These are phyloP conservation scores for Cheilosia impressa DNA, from an alignment of 2,888 invertebrate genomes.

Conservation along the genomic window DNA sequence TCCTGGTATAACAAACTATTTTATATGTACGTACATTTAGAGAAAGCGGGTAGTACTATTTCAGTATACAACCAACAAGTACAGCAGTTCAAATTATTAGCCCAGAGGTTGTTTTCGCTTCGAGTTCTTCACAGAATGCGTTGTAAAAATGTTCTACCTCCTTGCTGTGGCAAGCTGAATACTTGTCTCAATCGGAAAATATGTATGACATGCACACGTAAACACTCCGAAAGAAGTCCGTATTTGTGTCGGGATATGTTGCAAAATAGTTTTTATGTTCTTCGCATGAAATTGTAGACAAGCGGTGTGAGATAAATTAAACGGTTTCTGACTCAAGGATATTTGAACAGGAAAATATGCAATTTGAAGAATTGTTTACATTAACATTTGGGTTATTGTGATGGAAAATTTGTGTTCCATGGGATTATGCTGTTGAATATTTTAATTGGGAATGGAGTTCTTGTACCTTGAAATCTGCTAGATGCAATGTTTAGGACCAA, in stretches of 20 bases:
- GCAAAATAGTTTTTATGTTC: constrained; percentile 48
- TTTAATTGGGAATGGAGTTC: background rate
- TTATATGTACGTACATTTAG: constrained; percentile 14
- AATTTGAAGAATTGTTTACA: constrained; percentile 36
- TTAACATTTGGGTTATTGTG: constrained; percentile 5
- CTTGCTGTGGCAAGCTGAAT: constrained; percentile 2
- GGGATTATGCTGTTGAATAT: constrained; percentile 30
- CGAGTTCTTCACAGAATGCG: constrained; percentile 35
- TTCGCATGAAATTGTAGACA: constrained; percentile 49
- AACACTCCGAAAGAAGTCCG: constrained; percentile 34
- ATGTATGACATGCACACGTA: constrained; percentile 49
- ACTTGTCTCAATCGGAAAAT: constrained; percentile 50
- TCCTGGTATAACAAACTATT: constrained; percentile 46
- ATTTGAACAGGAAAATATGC: constrained; percentile 29
- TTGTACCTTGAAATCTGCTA: too few species aligned
- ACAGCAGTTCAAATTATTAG: constrained; percentile 44
- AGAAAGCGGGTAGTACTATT: background rate
- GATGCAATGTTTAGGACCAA: too few species aligned
- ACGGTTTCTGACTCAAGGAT: constrained; percentile 22
- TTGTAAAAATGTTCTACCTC: constrained; percentile 44
- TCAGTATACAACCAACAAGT: constrained; percentile 30
- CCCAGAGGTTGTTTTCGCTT: constrained; percentile 28
- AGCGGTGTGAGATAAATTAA: constrained; percentile 19
- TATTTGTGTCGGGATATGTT: constrained; percentile 45
- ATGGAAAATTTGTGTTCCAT: constrained; percentile 1